A percentile compares a stretch with the other conserved stretches of the same genome.
Evolutionary conservation across 2,113 vertebrate genomes (phyloP).

Genomic region (Hyperopisus bebe): DNA sequence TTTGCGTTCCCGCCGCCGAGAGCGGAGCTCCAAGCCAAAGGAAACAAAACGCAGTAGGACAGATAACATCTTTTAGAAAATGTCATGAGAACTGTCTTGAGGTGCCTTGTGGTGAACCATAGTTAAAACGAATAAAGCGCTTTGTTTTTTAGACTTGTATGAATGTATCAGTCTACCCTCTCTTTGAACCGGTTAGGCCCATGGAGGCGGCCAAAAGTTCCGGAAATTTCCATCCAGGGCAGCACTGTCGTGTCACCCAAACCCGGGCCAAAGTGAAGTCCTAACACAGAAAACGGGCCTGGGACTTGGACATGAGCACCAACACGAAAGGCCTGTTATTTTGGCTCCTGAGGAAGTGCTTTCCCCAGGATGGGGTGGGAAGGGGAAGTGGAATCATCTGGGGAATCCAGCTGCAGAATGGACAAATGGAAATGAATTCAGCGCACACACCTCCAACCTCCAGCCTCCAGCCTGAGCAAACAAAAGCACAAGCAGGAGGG

Average conservation of each 20-base stretch:
- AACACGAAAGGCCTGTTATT: constrained; percentile 5
- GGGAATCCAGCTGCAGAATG: constrained; percentile 50
- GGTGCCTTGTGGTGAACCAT: constrained; percentile 24
- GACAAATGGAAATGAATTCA: constrained; percentile 55
- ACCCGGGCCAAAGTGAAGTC: neutral
- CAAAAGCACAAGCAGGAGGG: constrained; percentile 42
- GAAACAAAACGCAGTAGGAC: neutral
- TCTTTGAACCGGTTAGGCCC: neutral
- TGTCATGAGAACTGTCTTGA: constrained; percentile 26
- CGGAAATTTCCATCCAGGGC: neutral
- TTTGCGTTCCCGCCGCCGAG: neutral
- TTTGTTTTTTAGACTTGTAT: neutral
- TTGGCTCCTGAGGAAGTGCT: neutral
- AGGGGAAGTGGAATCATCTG: constrained; percentile 43
- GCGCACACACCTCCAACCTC: constrained; percentile 14
- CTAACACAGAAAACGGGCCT: neutral
- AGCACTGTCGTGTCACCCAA: neutral
- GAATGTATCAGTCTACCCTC: neutral
- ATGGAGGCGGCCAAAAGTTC: neutral
- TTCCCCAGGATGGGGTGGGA: constrained; percentile 42
- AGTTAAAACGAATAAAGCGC: neutral
- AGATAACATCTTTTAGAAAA: constrained; percentile 28
- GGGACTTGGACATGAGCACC: neutral
- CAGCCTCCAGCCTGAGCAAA: constrained; percentile 38
- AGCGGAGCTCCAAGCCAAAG: neutral